Evolutionary conservation across 1,140 invertebrate species (phyloP).

Genomic region (Wasmannia auropunctata): DNA sequence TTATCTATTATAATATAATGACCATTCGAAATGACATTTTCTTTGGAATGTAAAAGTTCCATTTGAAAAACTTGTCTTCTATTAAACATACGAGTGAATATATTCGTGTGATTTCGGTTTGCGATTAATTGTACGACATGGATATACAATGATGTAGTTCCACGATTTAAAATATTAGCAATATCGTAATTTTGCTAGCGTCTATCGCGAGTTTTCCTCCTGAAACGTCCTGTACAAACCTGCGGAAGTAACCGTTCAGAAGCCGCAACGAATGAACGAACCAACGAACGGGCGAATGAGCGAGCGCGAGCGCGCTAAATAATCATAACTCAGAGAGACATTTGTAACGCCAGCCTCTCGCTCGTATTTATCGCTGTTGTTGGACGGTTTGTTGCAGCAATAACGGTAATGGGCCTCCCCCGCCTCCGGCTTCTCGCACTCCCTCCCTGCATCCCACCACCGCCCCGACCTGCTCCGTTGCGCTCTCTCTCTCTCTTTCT

Average conservation of each 20-base stretch:
- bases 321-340: constrained; percentile 82
- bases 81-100: background rate
- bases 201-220: background rate
- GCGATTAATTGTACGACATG: background rate
- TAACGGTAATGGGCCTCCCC: constrained; percentile 84
- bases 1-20: background rate
- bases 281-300: constrained; percentile 35
- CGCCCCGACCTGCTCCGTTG: constrained; percentile 36
- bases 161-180: background rate
- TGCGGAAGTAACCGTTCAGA: constrained; percentile 50
- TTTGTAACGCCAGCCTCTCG: constrained; percentile 81
- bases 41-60: background rate
- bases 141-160: background rate
- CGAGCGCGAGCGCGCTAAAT: constrained; percentile 75
- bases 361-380: constrained; percentile 85
- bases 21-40: background rate
- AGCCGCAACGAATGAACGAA: constrained; percentile 57
- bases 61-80: background rate
- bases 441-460: constrained; percentile 27
- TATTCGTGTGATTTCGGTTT: background rate
- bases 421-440: constrained; percentile 51
- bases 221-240: constrained; percentile 35
- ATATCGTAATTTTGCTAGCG: constrained; percentile 1
- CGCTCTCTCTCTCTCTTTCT: constrained; percentile 4
- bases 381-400: constrained; percentile 85